Evolutionary conservation across 2,113 vertebrate genomes (phyloP).

Genomic region (Melanerpes formicivorus): DNA sequence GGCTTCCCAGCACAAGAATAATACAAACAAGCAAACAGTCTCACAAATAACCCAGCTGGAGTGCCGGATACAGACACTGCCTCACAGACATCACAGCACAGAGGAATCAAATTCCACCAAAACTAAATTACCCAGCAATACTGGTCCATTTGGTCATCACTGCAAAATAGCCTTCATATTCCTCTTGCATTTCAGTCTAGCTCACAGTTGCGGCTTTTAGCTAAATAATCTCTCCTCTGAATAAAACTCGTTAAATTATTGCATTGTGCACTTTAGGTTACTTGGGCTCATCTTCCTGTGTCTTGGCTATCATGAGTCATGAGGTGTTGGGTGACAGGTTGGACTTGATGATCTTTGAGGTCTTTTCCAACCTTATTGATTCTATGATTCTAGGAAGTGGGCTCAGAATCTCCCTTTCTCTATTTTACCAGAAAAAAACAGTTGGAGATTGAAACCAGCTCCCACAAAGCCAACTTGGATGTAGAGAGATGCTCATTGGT

Average conservation of each 20-base stretch:
- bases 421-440: background rate
- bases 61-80: background rate
- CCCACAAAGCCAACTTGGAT: background rate
- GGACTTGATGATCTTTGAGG: no score
- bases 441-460: background rate
- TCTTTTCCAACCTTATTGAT: no score
- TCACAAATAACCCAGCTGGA: conserved; percentile 53
- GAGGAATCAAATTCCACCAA: conserved; percentile 41
- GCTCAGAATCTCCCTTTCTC: background rate
- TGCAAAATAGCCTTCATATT: background rate
- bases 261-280: background rate
- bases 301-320: background rate
- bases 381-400: background rate
- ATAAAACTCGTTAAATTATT: background rate
- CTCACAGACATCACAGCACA: background rate
- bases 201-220: background rate
- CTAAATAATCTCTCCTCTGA: background rate
- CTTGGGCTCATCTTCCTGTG: fast-evolving
- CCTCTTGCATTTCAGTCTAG: background rate
- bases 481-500: background rate
- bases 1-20: conserved; percentile 12
- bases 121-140: conserved; percentile 26
- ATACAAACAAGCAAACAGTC: background rate
- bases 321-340: no score
- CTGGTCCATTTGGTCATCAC: background rate